Conservation (phyloP, 2,113 vertebrate genomes). For the Tragelaphus imberbis region DNA sequence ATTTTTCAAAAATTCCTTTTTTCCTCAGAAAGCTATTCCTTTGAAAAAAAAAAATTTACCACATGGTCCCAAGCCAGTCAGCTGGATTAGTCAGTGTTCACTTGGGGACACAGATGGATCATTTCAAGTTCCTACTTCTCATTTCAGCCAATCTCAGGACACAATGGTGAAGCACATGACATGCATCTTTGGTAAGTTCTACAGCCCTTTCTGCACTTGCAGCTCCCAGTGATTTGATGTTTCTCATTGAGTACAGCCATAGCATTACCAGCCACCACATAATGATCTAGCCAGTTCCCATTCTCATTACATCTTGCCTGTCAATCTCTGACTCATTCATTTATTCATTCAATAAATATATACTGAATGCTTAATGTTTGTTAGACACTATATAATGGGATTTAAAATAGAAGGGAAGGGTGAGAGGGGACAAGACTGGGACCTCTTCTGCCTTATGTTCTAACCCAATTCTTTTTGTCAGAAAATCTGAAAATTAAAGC, state of each 20-base stretch:
- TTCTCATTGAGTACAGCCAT: not conserved
- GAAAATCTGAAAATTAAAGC: slow-evolving; percentile 4
- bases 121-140: not conserved
- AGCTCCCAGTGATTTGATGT: not conserved
- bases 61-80: not conserved
- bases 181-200: not conserved
- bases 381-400: not conserved
- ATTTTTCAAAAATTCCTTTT: not conserved
- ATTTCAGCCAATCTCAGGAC: not conserved
- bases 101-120: not conserved
- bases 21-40: not conserved
- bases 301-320: not conserved
- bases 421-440: not conserved
- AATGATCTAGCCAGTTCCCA: not conserved
- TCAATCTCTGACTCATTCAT: not conserved
- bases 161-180: not conserved
- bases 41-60: not conserved
- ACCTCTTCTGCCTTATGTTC: not conserved
- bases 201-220: not conserved
- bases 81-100: not conserved
- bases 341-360: not conserved
- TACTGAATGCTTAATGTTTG: not conserved
- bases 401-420: not conserved
- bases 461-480: not conserved
- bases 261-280: not conserved